phyloP scores from a whole-genome alignment of 2,888 invertebrate species.

The Meteorus colon region DNA sequence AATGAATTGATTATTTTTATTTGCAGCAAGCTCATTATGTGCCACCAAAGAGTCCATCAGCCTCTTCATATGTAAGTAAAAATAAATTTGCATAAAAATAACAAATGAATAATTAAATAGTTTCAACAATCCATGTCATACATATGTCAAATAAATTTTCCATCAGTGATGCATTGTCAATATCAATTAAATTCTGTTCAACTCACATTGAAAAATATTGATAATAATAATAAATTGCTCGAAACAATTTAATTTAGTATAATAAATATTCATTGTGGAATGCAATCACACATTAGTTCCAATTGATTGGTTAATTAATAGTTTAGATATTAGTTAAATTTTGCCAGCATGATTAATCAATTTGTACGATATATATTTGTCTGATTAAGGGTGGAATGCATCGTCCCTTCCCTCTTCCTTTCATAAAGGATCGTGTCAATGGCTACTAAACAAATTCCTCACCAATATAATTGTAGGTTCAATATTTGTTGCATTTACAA shows the following conservation, averaged over 20 bases:
- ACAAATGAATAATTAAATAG: background rate
- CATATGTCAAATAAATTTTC: background rate
- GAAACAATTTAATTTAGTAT: background rate
- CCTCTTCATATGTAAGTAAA: conserved; percentile 62
- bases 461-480: conserved; percentile 61
- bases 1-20: background rate
- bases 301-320: background rate
- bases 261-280: background rate
- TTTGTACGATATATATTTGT: conserved; percentile 55
- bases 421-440: conserved; percentile 69
- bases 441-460: conserved; percentile 62
- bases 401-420: conserved; percentile 70
- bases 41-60: conserved; percentile 63
- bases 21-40: conserved; percentile 56
- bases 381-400: conserved; percentile 67
- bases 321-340: conserved; percentile 15
- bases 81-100: background rate
- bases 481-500: conserved; percentile 47
- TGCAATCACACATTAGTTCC: background rate
- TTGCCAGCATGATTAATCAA: conserved; percentile 50
- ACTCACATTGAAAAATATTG: background rate
- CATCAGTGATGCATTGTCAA: too few relatives aligned
- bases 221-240: background rate
- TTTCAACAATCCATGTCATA: conserved; percentile 1
- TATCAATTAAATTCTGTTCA: too few relatives aligned